These are phyloP conservation scores for Balaeniceps rex DNA, from an alignment of 2,113 vertebrate genomes.

Conservation along the genomic window DNA sequence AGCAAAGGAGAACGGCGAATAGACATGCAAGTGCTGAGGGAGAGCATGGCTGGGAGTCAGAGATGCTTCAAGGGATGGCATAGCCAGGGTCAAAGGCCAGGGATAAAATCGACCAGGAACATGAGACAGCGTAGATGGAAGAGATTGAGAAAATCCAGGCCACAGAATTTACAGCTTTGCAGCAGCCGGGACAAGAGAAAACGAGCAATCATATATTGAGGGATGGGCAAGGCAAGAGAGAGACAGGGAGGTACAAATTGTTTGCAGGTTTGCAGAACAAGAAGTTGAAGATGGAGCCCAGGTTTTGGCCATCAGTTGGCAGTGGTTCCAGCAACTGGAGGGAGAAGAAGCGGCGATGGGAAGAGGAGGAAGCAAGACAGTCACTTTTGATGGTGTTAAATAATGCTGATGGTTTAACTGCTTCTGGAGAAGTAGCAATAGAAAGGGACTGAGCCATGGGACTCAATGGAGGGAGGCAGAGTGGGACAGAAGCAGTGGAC, in stretches of 20 bases:
- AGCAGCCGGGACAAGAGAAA: background rate
- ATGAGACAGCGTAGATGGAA: accelerated
- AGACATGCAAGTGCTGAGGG: background rate
- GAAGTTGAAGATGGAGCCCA: background rate
- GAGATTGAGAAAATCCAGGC: background rate
- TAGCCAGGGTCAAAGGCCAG: background rate
- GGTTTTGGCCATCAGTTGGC: background rate
- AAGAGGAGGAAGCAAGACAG: background rate
- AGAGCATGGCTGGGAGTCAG: background rate
- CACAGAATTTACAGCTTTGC: background rate
- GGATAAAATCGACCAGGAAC: background rate
- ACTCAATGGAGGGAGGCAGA: background rate
- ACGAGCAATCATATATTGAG: background rate
- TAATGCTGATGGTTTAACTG: background rate
- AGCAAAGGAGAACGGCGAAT: background rate
- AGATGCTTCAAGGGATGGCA: background rate
- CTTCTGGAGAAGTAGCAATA: background rate
- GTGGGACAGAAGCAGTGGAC: background rate
- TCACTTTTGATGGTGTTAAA: background rate
- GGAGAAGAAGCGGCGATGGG: accelerated
- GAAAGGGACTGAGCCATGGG: background rate
- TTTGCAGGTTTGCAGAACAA: background rate
- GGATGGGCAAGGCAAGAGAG: background rate
- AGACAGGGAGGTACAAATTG: background rate
- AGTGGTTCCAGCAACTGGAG: background rate